Evolutionary conservation across 2,888 invertebrate genomes (phyloP).

Genomic region (Drosophila eohydei): DNA sequence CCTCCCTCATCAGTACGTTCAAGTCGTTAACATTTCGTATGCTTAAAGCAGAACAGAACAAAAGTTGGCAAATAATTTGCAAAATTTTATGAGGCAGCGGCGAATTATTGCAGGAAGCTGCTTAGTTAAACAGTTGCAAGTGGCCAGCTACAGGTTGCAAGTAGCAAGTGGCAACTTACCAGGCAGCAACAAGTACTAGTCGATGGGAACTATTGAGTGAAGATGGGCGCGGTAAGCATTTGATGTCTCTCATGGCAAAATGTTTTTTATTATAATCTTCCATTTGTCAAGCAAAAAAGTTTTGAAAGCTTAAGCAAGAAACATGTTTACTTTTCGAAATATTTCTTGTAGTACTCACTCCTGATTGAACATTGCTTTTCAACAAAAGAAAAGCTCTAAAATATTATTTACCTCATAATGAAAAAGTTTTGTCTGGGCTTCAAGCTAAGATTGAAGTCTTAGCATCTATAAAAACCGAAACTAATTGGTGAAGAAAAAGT

Average conservation of each 20-base stretch:
- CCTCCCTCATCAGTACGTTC: neutral
- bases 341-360: too few relatives aligned
- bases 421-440: too few relatives aligned
- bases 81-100: constrained; percentile 70
- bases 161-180: neutral
- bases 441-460: too few relatives aligned
- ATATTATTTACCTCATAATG: too few relatives aligned
- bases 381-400: too few relatives aligned
- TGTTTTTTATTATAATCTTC: neutral
- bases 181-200: neutral
- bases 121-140: constrained; percentile 62
- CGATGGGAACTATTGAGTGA: neutral
- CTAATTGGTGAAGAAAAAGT: too few relatives aligned
- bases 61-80: constrained; percentile 77
- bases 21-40: constrained; percentile 48
- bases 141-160: constrained; percentile 25
- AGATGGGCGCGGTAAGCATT: neutral
- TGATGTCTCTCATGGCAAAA: neutral
- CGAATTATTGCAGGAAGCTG: constrained; percentile 63
- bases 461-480: too few relatives aligned
- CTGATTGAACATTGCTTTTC: too few relatives aligned
- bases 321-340: too few relatives aligned
- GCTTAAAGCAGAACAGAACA: constrained; percentile 62
- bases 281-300: neutral
- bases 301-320: neutral